Evolutionary conservation across 2,113 vertebrate species (phyloP), one percentile per base, ranked within the genome.

Genomic region (Elanoides forficatus): DNA sequence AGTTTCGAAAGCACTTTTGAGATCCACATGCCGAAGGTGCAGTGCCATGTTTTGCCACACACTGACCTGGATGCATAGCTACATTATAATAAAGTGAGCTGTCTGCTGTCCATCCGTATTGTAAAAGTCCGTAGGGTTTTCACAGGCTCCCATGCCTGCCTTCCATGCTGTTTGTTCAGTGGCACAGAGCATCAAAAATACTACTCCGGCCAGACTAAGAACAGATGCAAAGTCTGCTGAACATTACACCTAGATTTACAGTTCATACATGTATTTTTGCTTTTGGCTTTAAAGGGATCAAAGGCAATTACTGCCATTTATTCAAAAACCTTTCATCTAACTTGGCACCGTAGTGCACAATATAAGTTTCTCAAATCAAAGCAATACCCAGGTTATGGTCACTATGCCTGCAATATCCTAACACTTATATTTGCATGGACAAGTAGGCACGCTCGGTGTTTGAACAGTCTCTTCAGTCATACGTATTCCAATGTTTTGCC

Each of bases 21-120:
- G 73, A 89, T 59, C 32, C 2, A 4, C 6, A 1, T 7, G 66
- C 15, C 2, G 1, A 76, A 82, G 40, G 30, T 18, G 79, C 42
- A 36, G 52, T 22, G 79, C 53, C 12, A 0, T 2, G 10, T 52
- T 82, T 66, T 67, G 63, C 59, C 52, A 67, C 56, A 38, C 42
- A 4, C 32, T 0, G 3, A 47, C 27, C 70, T 47, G 70, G 26
- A 45, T 8, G 47, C 45, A 32, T 0, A n/a, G 47, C 23, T 14
- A 36, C 32, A 15, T 52, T 30, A 48, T 9, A 71, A 10, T 8
- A 40, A 84, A 58, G 48, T 13, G 45, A 93, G 34, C 40, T 75
- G 11, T 58, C 43, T 38, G 56, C 43, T 38, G 83, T 3, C n/a
- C 43, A 62, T 19, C 68, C 13, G 3, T 3, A 11, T 13, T 40